phyloP scores from a whole-genome alignment of 53 echinoderm and acorn worm genomes.

The Pentamera pediparva region DNA sequence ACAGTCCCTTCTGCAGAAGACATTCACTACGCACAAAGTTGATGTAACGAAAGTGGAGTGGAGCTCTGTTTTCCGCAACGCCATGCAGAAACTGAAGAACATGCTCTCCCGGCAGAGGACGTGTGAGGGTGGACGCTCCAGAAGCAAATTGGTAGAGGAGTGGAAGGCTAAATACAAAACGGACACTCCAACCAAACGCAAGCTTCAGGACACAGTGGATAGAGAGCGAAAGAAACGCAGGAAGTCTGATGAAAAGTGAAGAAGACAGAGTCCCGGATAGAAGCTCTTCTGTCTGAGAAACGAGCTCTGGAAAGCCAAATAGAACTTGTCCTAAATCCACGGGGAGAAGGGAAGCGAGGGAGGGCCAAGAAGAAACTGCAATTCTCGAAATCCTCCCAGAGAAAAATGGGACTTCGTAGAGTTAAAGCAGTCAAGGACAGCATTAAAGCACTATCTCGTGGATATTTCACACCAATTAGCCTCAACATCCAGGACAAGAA shows the following conservation, averaged over 20 bases:
- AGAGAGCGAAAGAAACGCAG: not conserved
- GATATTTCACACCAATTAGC: constrained; percentile 4
- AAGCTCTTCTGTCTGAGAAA: constrained; percentile 6
- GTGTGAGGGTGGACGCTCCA: constrained; percentile 4
- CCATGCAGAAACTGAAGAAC: constrained; percentile 9
- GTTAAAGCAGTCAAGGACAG: not conserved
- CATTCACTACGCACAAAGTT: not conserved
- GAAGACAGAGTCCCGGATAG: not conserved
- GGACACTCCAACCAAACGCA: constrained; percentile 8
- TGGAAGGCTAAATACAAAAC: not conserved
- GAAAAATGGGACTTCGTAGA: not conserved
- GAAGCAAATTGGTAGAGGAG: not conserved
- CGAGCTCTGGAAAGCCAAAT: not conserved
- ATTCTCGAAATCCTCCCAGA: constrained; percentile 6
- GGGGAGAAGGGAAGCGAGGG: not conserved
- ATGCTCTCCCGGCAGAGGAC: not conserved
- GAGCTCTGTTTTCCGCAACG: not conserved
- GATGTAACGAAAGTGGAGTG: not conserved
- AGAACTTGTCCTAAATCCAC: not conserved
- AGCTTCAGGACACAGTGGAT: not conserved
- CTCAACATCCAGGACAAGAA: not conserved
- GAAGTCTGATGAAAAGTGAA: constrained; percentile 2
- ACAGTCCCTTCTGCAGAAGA: not conserved
- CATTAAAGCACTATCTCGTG: not conserved
- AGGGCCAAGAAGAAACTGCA: constrained; percentile 2